Conservation (phyloP, 2,113 vertebrate species). For the Calypte anna region DNA sequence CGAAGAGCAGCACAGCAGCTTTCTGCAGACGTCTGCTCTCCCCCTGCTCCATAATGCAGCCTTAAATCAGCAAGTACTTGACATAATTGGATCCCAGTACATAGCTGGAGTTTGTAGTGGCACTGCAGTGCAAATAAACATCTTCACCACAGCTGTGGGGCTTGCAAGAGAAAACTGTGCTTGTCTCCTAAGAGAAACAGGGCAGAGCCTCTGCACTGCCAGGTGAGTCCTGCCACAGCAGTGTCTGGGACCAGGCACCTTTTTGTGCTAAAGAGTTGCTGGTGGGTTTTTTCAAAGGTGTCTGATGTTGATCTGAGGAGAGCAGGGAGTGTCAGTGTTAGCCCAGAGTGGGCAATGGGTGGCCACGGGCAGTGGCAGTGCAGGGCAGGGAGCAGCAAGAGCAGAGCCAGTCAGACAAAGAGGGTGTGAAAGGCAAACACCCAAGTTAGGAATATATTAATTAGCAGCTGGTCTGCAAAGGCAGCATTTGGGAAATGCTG, state of each 20-base stretch:
- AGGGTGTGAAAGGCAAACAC: accelerated
- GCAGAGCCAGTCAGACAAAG: not conserved
- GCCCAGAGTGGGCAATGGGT: accelerated
- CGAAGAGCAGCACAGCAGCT: not conserved
- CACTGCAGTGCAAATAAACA: slow-evolving; percentile 27
- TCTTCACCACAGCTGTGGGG: slow-evolving; percentile 1
- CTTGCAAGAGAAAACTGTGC: not conserved
- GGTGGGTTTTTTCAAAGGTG: not conserved
- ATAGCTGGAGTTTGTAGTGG: not conserved
- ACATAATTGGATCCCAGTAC: slow-evolving; percentile 22
- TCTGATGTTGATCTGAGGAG: not conserved
- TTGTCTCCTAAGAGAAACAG: not conserved
- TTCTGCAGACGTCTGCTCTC: not conserved
- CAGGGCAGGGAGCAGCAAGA: not conserved
- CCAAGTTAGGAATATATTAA: not conserved
- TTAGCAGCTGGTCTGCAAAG: not conserved
- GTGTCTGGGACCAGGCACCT: not conserved
- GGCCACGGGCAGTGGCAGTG: not conserved
- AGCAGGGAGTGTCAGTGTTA: not conserved
- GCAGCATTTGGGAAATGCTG: not conserved
- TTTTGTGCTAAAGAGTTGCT: not conserved
- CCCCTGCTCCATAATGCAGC: not conserved
- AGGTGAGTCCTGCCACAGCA: not conserved
- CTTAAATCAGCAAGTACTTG: not conserved
- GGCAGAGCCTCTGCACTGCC: not conserved